Base-by-base conservation (phyloP, 1,140 invertebrate genomes). In the Brachionus plicatilis region DNA sequence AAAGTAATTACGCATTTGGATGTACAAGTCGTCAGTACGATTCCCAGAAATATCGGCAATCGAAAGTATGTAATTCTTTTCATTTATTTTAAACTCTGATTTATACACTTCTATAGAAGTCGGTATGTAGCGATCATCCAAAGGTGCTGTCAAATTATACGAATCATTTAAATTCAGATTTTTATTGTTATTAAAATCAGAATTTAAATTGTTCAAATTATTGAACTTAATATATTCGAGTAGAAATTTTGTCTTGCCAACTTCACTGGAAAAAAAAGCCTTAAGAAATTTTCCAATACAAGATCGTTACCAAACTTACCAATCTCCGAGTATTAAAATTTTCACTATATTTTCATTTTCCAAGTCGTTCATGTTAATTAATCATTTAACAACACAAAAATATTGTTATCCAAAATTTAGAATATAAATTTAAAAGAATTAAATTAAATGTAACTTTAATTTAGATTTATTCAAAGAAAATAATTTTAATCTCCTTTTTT, bases 41-140 rank as follows among this genome's bases (percentile, higher is more conserved):
- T 82, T 82, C 29, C 79, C 79, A n/a, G 79, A 82, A n/a, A 82
- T 60, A 65, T 82, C 79, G 11, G 79, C 65, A 9, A 82, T 60
- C 3, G 79, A 82, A 45, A 82, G 53, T 9, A 60, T 56, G 33
- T 65, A 82, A 47, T 82, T 53, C 27, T 68, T 60, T 17, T 82
- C 65, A n/a, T 82, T 82, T 41, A 82, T 68, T 47, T 82, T 60
- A 47, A 82, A 82, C 41, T 60, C 65, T 14, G 79, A 82, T 65
- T 82, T 82, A 29, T 82, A 82, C 0, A 82, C 79, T 65, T 82
- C 79, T 24, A 82, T 82, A 41, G 79, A 65, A 8, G 79, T 82
- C 4, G 79, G 79, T 76, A 50, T 5, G 27, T 76, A 76, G 12
- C 47, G 43, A 27, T 76, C 72, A 17, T 72, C 68, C 33, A 72